A percentile compares a stretch with the other conserved stretches of the same genome.
phyloP scores from a whole-genome alignment of 92 coral and sea anemone genomes.

The Epizoanthus rinbou region DNA sequence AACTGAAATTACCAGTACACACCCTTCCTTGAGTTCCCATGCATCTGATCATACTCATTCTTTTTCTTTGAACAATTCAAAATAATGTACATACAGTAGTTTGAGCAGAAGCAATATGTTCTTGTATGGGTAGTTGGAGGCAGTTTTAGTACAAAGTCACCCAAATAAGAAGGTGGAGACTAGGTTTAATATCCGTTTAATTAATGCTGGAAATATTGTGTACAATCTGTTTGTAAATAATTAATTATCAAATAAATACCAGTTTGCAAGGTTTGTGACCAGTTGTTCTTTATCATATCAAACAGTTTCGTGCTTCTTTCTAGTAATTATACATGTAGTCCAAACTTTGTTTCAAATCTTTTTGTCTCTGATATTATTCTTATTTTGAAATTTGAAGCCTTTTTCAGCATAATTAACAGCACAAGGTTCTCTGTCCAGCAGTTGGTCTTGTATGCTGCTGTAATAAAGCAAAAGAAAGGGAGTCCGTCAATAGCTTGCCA shows the following conservation, averaged over 20 bases:
- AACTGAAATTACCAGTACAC: no score
- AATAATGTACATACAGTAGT: no score
- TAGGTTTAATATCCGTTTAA: not conserved
- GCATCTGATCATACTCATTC: no score
- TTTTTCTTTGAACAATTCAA: no score
- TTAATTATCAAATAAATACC: not conserved
- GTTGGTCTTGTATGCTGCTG: conserved; percentile 75
- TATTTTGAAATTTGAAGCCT: not conserved
- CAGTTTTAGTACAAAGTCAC: not conserved
- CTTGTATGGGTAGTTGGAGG: no score
- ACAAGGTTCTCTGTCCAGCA: conserved; percentile 69
- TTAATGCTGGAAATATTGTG: not conserved
- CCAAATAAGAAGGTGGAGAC: not conserved
- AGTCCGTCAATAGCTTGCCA: no score
- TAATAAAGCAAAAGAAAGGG: not conserved
- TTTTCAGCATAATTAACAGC: conserved; percentile 53
- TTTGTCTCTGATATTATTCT: not conserved
- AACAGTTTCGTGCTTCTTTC: not conserved
- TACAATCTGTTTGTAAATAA: not conserved
- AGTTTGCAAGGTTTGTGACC: no score
- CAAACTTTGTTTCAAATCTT: not conserved
- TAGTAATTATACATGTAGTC: not conserved
- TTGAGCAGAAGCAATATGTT: no score
- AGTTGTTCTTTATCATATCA: not conserved
- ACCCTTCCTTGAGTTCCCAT: no score